Conservation (phyloP, 2,113 vertebrate genomes). For the Mus musculus region DNA sequence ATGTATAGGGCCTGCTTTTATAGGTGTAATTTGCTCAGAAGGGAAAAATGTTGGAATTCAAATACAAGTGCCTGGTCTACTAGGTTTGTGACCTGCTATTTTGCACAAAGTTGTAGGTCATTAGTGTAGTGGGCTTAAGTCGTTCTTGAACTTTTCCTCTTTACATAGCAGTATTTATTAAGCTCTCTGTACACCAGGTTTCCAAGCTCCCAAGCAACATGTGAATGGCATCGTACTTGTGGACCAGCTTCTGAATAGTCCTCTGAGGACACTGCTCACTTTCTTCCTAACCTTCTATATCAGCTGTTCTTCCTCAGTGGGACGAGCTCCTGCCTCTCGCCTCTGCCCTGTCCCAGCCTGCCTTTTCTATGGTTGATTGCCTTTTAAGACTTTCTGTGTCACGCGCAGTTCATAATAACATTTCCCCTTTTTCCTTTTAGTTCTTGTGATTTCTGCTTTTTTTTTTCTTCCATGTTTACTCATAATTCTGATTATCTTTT, state of each 20-base stretch:
- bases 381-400: background rate
- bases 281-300: background rate
- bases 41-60: slow-evolving; percentile 36
- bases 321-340: background rate
- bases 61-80: background rate
- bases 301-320: background rate
- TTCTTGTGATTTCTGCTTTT: slow-evolving; percentile 25
- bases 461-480: background rate
- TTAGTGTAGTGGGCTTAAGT: background rate
- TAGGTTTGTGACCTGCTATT: slow-evolving; percentile 32
- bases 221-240: background rate
- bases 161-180: background rate
- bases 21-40: background rate
- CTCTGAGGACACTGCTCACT: background rate
- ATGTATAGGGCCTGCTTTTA: background rate
- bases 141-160: background rate
- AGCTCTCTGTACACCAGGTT: background rate
- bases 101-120: background rate
- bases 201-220: background rate
- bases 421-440: background rate
- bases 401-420: background rate
- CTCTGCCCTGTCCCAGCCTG: background rate
- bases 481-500: background rate
- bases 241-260: background rate
- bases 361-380: background rate